Conservation (phyloP, 1,140 invertebrate species). For the Eueides isabella region DNA sequence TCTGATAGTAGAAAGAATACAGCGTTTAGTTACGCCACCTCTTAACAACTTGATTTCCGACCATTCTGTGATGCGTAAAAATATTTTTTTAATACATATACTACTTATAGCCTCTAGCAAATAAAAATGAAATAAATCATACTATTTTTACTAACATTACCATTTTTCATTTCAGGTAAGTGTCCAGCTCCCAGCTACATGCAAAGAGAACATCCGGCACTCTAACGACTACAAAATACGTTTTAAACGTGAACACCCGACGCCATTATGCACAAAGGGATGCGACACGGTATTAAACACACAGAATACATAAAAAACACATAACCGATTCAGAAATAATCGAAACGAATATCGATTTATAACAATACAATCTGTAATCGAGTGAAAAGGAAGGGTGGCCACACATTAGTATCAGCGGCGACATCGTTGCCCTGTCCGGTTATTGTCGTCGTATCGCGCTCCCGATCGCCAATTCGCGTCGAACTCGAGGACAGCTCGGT, state of each 20-base stretch:
- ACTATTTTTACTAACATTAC: not conserved
- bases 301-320: slow-evolving; percentile 61
- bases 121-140: not conserved
- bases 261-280: slow-evolving; percentile 11
- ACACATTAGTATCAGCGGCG: slow-evolving; percentile 61
- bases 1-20: not conserved
- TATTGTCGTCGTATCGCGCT: slow-evolving; percentile 64
- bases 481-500: slow-evolving; percentile 46
- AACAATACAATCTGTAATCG: slow-evolving; percentile 78
- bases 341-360: slow-evolving; percentile 76
- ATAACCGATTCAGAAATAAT: slow-evolving; percentile 52
- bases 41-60: too few relatives aligned
- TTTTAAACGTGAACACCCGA: slow-evolving; percentile 52
- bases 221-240: slow-evolving; percentile 67
- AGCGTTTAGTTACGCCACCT: not conserved
- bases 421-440: slow-evolving; percentile 61
- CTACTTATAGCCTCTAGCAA: too few relatives aligned
- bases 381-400: slow-evolving; percentile 71
- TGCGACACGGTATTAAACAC: slow-evolving; percentile 53
- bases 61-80: too few relatives aligned
- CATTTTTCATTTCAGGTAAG: slow-evolving; percentile 15
- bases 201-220: slow-evolving; percentile 43
- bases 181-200: slow-evolving; percentile 6
- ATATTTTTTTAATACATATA: too few relatives aligned
- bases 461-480: slow-evolving; percentile 55